These are phyloP conservation scores for Pocillopora verrucosa DNA, from an alignment of 64 coral and sea anemone species.

Conservation along the genomic window DNA sequence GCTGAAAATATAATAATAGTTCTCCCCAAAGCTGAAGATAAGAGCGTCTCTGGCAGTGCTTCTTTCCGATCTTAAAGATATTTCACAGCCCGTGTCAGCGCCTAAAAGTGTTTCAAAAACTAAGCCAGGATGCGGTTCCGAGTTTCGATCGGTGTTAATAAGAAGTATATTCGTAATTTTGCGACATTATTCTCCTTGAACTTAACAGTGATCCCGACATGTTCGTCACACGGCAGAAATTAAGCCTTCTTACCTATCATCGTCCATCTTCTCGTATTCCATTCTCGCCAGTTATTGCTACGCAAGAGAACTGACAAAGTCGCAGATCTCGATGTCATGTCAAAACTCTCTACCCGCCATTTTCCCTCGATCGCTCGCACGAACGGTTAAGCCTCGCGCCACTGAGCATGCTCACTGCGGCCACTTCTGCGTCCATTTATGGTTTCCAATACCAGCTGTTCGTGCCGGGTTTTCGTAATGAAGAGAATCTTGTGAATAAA, in stretches of 20 bases:
- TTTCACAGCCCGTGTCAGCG: not conserved
- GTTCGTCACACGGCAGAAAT: not conserved
- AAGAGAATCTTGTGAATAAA: constrained; percentile 33
- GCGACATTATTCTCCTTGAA: not conserved
- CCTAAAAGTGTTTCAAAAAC: not conserved
- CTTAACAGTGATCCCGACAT: not conserved
- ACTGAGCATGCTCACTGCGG: constrained; percentile 43
- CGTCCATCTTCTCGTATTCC: constrained; percentile 76
- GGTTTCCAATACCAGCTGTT: constrained; percentile 32
- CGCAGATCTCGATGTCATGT: constrained; percentile 29
- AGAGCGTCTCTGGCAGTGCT: not conserved
- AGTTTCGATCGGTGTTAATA: constrained; percentile 15
- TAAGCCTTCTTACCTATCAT: constrained; percentile 43
- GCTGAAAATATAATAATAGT: constrained; percentile 37
- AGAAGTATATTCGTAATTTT: constrained; percentile 12
- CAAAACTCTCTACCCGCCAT: constrained; percentile 43
- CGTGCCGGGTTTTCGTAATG: constrained; percentile 32
- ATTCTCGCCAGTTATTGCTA: constrained; percentile 49
- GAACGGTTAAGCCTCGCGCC: constrained; percentile 11
- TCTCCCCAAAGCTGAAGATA: not conserved
- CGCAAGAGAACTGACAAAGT: constrained; percentile 20
- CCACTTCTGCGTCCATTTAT: constrained; percentile 28
- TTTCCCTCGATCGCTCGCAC: constrained; percentile 18
- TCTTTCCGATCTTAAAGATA: not conserved
- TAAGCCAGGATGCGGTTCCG: not conserved